Evolutionary conservation across 2,113 vertebrate species (phyloP).

Genomic region (Podarcis cretensis): DNA sequence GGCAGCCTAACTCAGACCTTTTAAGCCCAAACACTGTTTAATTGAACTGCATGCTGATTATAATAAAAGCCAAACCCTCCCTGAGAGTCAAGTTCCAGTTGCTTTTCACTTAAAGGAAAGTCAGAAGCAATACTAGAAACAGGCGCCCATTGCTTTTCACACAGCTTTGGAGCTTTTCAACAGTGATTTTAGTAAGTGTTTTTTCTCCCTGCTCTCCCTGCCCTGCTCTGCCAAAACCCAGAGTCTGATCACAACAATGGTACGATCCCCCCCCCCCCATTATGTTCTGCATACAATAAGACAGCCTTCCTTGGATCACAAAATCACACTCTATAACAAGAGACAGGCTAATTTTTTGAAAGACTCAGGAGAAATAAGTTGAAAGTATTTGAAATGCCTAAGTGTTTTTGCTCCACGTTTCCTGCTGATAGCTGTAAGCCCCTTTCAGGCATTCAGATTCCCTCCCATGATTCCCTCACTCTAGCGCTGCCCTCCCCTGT

Average conservation of each 20-base stretch:
- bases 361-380: slow-evolving; percentile 35
- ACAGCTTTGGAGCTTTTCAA: slow-evolving; percentile 42
- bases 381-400: not conserved
- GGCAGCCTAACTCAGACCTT: slow-evolving; percentile 38
- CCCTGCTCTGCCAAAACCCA: not conserved
- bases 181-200: slow-evolving; percentile 44
- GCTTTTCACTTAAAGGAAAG: slow-evolving; percentile 49
- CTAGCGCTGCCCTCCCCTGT: too few relatives aligned
- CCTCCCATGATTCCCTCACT: too few relatives aligned
- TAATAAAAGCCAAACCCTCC: slow-evolving; percentile 53
- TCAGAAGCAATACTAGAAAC: slow-evolving; percentile 40
- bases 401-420: slow-evolving; percentile 6
- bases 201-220: not conserved
- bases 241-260: slow-evolving; percentile 32
- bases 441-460: too few relatives aligned
- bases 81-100: slow-evolving; percentile 44
- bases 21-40: slow-evolving; percentile 53
- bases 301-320: slow-evolving; percentile 30
- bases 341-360: slow-evolving; percentile 12
- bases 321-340: slow-evolving; percentile 35
- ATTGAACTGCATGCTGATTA: slow-evolving; percentile 57
- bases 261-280: not conserved
- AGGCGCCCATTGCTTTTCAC: slow-evolving; percentile 33
- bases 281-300: not conserved
- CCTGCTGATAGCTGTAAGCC: too few relatives aligned